These are phyloP conservation scores for Columba livia DNA, from an alignment of 2,113 vertebrate species.

Conservation along the genomic window DNA sequence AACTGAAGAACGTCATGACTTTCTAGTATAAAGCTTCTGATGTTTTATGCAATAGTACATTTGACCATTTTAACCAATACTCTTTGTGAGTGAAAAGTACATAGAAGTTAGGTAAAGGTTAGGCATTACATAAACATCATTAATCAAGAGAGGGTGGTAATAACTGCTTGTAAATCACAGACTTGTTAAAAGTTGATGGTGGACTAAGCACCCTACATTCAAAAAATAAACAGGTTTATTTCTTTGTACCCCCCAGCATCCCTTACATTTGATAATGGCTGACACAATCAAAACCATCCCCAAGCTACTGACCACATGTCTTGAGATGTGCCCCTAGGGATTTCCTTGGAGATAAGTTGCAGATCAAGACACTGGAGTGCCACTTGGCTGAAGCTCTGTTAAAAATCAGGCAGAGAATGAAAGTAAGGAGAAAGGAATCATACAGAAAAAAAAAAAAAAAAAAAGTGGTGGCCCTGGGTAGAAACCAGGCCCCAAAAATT, in stretches of 20 bases:
- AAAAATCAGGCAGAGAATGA: neutral
- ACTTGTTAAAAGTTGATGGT: neutral
- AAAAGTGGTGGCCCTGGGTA: neutral
- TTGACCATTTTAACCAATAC: neutral
- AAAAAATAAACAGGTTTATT: neutral
- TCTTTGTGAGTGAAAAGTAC: neutral
- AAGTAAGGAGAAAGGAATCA: neutral
- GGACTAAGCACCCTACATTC: neutral
- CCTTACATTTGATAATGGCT: neutral
- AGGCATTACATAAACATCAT: neutral
- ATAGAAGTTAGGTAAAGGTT: neutral
- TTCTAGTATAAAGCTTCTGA: neutral
- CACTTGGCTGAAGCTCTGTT: neutral
- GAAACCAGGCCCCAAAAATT: neutral
- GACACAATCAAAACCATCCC: neutral
- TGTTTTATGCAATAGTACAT: neutral
- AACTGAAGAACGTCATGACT: neutral
- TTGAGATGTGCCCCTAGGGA: neutral
- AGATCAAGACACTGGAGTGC: neutral
- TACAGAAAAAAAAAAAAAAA: neutral
- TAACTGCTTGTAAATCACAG: neutral
- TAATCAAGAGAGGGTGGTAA: neutral
- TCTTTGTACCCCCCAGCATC: neutral
- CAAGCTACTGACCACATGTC: neutral
- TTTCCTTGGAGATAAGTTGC: neutral